Conservation (phyloP, 2,888 invertebrate genomes). For the Chrysomela aeneicollis region DNA sequence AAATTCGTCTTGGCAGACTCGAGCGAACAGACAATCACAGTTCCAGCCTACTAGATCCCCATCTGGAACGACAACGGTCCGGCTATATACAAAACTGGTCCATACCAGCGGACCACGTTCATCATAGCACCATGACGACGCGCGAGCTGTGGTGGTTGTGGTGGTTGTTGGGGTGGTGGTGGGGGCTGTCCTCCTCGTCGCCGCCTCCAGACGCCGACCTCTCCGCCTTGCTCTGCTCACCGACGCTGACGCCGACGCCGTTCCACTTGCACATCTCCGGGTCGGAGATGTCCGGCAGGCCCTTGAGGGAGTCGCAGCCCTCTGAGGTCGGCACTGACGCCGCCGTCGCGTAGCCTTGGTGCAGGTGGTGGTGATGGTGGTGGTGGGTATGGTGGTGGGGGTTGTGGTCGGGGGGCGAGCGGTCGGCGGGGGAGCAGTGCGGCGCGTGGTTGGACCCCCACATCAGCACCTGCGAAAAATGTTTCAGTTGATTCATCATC, state of each 20-base stretch:
- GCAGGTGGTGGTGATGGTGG: not conserved
- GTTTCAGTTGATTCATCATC: too few relatives aligned
- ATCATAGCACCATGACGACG: constrained; percentile 63
- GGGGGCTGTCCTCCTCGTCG: constrained; percentile 57
- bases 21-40: too few relatives aligned
- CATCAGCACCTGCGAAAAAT: constrained; percentile 70
- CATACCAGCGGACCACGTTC: constrained; percentile 47
- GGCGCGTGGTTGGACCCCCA: constrained; percentile 72
- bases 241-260: too few relatives aligned
- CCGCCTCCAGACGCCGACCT: constrained; percentile 50
- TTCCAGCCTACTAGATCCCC: too few relatives aligned
- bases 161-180: constrained; percentile 57
- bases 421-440: constrained; percentile 48
- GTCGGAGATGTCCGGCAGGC: constrained; percentile 55
- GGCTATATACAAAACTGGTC: constrained; percentile 50
- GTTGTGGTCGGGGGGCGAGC: constrained; percentile 49
- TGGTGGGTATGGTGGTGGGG: too few relatives aligned
- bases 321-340: constrained; percentile 43
- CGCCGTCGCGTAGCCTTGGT: constrained; percentile 14
- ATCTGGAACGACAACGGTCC: too few relatives aligned
- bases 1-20: too few relatives aligned
- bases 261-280: constrained; percentile 59
- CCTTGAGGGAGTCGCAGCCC: constrained; percentile 55
- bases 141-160: constrained; percentile 60
- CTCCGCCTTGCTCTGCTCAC: constrained; percentile 52